Evolutionary conservation across 2,113 vertebrate genomes (phyloP), one percentile per base, ranked within the genome.

Genomic region (Geothlypis trichas): DNA sequence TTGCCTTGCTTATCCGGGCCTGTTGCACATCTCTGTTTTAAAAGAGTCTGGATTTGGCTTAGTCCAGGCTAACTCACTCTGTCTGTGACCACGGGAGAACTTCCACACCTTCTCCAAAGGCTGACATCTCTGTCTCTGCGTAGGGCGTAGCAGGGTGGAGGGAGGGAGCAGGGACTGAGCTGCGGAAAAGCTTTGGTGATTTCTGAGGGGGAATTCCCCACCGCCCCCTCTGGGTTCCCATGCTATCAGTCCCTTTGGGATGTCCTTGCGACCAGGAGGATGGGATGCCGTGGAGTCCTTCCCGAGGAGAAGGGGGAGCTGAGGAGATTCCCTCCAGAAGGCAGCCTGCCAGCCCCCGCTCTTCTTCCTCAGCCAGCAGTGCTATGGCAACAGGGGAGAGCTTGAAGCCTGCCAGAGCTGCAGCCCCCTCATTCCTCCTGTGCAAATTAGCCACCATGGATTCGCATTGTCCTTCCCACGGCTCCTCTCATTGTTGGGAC

Each of bases 361-460:
- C 91, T 27, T 47, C 84, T 51, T 84, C 71, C 90, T 88, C 90
- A 71, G 76, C 71, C 69, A 84, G 82, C 46, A 87, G 97, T 26
- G 54, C 96, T 94, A 96, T 98, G 96, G 97, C 96, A 98, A 97
- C 97, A 81, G 39, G 62, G 61, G 89, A 97, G 96, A 94, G 63
- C 57, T 55, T 52, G 87, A 44, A 90, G 88, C 83, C 65, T 93
- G 89, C 83, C 91, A 86, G 68, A 72, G 63, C 93, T 86, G 51
- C 59, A 91, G 72, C 85, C 89, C 55, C n/a, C 55, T 72, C 77
- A 84, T 91, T 92, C 82, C 86, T 92, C 62, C 84, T 79, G 89
- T 92, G 86, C 95, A 94, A 97, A 95, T 95, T 72, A 88, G 75
- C 89, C 79, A 74, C 67, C 26, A 10, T 61, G 83, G 78, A 73